Conservation (phyloP, 2,888 invertebrate species). For the Xanthorhoe spadicearia region DNA sequence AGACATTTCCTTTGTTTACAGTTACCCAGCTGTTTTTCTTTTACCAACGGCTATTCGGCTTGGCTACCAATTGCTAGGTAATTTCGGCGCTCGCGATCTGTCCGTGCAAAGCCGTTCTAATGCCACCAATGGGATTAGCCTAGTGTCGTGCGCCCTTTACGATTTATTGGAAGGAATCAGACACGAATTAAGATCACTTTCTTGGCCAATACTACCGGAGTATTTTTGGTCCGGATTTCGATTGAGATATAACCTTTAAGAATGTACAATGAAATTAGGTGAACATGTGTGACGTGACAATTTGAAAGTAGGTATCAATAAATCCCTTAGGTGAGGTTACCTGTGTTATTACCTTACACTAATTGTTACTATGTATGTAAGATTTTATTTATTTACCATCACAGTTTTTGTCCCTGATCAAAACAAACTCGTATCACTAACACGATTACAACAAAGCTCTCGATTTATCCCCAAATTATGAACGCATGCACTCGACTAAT, state of each 20-base stretch:
- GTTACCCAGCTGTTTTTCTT: constrained; percentile 20
- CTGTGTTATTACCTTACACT: too few relatives aligned
- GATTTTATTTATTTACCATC: not conserved
- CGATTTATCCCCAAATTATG: constrained; percentile 28
- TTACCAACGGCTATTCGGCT: constrained; percentile 77
- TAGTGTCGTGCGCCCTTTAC: constrained; percentile 75
- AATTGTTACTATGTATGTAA: not conserved
- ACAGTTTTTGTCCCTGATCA: not conserved
- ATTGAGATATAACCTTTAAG: not conserved
- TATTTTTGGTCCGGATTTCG: constrained; percentile 1
- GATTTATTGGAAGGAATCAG: constrained; percentile 79
- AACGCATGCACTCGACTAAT: constrained; percentile 63
- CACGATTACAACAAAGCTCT: constrained; percentile 26
- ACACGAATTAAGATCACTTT: constrained; percentile 63
- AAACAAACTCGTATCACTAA: constrained; percentile 8
- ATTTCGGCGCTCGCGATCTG: constrained; percentile 83
- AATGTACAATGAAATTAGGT: too few relatives aligned
- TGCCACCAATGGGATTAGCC: constrained; percentile 83
- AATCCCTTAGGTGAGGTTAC: not conserved
- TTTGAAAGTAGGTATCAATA: not conserved
- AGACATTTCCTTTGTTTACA: not conserved
- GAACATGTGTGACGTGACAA: too few relatives aligned
- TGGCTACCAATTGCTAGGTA: constrained; percentile 84
- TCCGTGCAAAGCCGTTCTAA: constrained; percentile 82
- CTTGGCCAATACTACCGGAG: constrained; percentile 32